These are phyloP conservation scores for Sisor rabdophorus DNA, from an alignment of 2,113 vertebrate genomes.

Conservation along the genomic window DNA sequence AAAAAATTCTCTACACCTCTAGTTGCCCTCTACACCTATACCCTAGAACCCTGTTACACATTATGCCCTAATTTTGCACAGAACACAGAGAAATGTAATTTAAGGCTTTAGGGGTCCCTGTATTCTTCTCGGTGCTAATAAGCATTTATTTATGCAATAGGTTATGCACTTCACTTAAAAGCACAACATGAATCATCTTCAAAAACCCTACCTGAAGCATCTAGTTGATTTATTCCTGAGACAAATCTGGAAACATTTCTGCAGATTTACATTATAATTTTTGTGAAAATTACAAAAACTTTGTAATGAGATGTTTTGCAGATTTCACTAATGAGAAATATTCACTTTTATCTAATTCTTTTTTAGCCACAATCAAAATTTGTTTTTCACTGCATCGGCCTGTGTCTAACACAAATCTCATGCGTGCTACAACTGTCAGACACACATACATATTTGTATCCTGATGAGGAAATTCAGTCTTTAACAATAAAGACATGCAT, in stretches of 20 bases:
- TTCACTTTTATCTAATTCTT: neutral
- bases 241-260: neutral
- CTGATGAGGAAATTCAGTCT: neutral
- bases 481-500: neutral
- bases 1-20: neutral
- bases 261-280: neutral
- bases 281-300: neutral
- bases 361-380: neutral
- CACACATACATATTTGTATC: neutral
- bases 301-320: neutral
- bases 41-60: too few species aligned
- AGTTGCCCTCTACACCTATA: neutral
- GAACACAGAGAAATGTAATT: neutral
- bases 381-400: neutral
- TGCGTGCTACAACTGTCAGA: neutral
- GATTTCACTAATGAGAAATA: neutral
- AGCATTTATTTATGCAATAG: neutral
- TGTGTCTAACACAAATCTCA: neutral
- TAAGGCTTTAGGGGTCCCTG: neutral
- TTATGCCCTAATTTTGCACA: too few species aligned
- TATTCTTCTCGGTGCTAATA: neutral
- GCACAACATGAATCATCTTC: neutral
- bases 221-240: too few species aligned
- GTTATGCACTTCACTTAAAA: neutral
- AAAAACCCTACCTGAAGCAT: too few species aligned